Evolutionary conservation across 2,888 invertebrate genomes (phyloP), one percentile per base, ranked within the genome.

Genomic region (Leptinotarsa tumamoca): DNA sequence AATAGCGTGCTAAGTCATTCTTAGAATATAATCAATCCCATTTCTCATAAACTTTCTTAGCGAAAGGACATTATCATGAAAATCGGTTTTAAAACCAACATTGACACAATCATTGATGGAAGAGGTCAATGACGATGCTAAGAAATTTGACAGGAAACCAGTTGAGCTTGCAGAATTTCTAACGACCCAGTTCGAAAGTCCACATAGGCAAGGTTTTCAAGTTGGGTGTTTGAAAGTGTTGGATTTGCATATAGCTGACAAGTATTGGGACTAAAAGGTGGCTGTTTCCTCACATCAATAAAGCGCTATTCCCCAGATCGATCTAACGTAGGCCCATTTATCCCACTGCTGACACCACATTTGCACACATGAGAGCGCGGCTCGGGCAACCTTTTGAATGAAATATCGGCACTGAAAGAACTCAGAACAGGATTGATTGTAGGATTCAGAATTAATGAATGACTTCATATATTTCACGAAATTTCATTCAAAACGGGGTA

Each of bases 201-300:
- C 70, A 81, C 79, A 81, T 79, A 79, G 79, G 78, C 67, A 3
- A 74, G 74, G 76, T 79, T 82, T 82, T 82, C 82, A 82, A 82
- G 82, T 82, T 80, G 75, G 78, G 75, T 78, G 81, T 82, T 80
- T 80, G 79, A 79, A 80, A 81, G 80, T 82, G 82, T 80, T 76
- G 75, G 80, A 82, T 82, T 81, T 81, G 80, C 82, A 82, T 82
- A 81, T 77, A 79, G 81, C 81, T 79, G 80, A 81, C 81, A 78
- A 77, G 63, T 63, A 43, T 43, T 63, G 63, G 17, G 63, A 43
- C 43, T 43, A 63, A 70, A 79, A 75, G 79, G 79, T 79, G 78
- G 78, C 74, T 79, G 79, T 80, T 79, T 27, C 79, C 77, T 79
- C 79, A 79, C 79, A 79, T 78, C 82, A 79, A 81, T 81, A 79